Evolutionary conservation across 2,113 vertebrate species (phyloP).

Genomic region (Tragelaphus imberbis): DNA sequence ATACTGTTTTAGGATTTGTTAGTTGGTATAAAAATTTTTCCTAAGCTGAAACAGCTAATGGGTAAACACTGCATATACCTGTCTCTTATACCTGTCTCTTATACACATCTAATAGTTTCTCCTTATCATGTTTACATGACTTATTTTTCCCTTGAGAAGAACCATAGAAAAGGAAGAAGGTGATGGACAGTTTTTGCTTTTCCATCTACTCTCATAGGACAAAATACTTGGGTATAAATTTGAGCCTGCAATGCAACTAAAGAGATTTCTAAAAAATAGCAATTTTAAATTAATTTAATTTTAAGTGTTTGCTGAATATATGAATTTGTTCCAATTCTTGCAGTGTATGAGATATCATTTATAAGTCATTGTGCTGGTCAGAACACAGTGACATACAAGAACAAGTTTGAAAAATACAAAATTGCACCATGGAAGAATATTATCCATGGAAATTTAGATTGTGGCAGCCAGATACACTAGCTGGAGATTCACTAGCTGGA

Average conservation of each 20-base stretch:
- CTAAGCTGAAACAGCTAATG: conserved; percentile 73
- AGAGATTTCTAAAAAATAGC: not conserved
- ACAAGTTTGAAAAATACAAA: not conserved
- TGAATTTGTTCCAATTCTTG: conserved; percentile 12
- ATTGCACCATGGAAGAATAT: not conserved
- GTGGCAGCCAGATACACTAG: not conserved
- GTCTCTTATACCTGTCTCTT: too few species aligned
- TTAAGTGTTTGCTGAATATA: not conserved
- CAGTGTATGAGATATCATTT: not conserved
- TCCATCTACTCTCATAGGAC: not conserved
- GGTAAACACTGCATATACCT: conserved; percentile 47
- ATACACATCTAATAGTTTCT: not conserved
- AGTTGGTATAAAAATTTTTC: conserved; percentile 75
- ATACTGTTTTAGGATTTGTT: conserved; percentile 74
- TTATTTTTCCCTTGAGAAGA: not conserved
- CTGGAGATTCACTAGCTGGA: not conserved
- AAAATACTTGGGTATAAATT: conserved; percentile 25
- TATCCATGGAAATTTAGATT: not conserved
- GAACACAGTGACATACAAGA: conserved; percentile 21
- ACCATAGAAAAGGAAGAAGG: not conserved
- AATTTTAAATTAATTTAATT: conserved; percentile 20
- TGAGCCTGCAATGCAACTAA: not conserved
- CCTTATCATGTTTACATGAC: not conserved
- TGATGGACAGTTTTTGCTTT: not conserved
- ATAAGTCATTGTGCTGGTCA: not conserved